Evolutionary conservation across 2,888 invertebrate species (phyloP).

Genomic region (Eristalinus aeneus): DNA sequence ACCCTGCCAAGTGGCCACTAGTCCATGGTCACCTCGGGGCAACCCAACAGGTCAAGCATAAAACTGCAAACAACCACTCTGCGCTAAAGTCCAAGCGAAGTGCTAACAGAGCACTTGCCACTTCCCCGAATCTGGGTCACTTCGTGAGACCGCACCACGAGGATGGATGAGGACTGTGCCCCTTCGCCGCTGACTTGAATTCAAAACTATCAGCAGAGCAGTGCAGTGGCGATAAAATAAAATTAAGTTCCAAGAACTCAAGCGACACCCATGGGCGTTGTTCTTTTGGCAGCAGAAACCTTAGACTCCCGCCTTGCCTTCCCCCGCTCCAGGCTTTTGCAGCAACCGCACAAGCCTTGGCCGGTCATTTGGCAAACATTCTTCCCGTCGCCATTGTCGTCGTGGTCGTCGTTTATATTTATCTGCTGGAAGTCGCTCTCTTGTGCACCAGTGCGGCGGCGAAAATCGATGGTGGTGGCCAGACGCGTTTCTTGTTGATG

Average conservation of each 20-base stretch:
- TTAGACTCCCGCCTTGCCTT: not conserved
- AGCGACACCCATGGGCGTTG: conserved; percentile 30
- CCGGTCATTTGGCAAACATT: conserved; percentile 1
- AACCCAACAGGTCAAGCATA: not conserved
- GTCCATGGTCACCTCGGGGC: not conserved
- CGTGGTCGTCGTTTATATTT: not conserved
- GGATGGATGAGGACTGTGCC: not conserved
- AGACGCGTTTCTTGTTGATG: not conserved
- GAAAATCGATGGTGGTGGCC: not conserved
- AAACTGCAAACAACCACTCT: not conserved
- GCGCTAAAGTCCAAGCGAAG: not conserved
- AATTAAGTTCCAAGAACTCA: conserved; percentile 3
- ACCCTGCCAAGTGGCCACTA: not conserved
- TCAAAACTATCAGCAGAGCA: conserved; percentile 12
- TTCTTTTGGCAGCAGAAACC: not conserved
- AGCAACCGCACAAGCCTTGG: not conserved
- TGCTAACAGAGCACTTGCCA: not conserved
- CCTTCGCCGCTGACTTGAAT: not conserved
- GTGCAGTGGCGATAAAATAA: conserved; percentile 44
- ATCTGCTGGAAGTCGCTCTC: not conserved
- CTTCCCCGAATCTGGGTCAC: not conserved
- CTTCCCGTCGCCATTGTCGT: not conserved
- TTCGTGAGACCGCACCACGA: not conserved
- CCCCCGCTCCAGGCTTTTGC: not conserved
- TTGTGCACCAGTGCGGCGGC: not conserved